Base-by-base conservation (phyloP, 1,140 invertebrate species). In the Prorops nasuta region DNA sequence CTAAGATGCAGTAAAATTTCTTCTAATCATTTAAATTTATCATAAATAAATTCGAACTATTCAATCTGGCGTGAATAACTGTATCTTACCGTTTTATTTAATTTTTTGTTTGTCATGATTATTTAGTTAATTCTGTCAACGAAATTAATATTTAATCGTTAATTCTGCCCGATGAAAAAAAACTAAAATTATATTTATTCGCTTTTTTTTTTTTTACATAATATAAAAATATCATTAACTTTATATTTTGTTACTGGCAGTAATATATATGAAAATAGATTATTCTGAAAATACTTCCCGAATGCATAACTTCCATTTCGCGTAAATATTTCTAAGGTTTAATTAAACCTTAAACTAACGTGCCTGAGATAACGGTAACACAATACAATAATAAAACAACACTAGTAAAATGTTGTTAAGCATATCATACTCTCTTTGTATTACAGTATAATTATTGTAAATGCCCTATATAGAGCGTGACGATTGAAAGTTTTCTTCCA, bases 161-260 rank as follows among this genome's bases (percentile, higher is more conserved):
- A n/a, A 28, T 28, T 28, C 24, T 28, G 24, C 10, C 4, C 10
- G 10, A 6, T 10, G 24, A 6, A 10, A 28, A 28, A 6, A 28
- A 28, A 28, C 4, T 28, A 28, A 34, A n/a, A n/a, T n/a, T n/a
- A n/a, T n/a, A n/a, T n/a, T 16, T 4, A 34, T 14, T 34, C 7
- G 7, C 12, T 10, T 16, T 32, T 17, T n/a, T 21, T 19, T 22
- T 49, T 31, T 19, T 39, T 40, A 49, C 36, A 28, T 22, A 49
- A 49, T 49, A 49, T 3, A 49, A 49, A 49, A 49, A 49, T 49
- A 49, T 42, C 17, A 41, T 22, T 24, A 24, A 36, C 21, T 34
- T 35, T 35, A 35, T 10, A 36, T 20, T 31, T 12, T 43, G 24
- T 32, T n/a, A 14, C 36, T 48, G 24, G 10, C 15, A 38, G 16